Conservation (phyloP, 1,140 invertebrate species). For the Sipha flava region DNA sequence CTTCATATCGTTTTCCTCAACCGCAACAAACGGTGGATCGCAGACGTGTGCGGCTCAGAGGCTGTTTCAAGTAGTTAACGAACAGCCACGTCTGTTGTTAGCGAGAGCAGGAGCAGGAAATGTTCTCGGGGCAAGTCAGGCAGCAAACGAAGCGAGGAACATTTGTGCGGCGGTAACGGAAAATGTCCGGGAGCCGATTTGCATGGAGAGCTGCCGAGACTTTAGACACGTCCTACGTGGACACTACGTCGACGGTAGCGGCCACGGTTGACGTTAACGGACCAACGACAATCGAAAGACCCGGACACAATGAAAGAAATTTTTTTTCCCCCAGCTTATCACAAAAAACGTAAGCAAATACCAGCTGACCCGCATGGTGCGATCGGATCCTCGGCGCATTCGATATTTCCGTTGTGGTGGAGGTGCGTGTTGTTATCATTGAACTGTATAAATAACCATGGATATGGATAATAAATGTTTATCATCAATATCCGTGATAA, state of each 20-base stretch:
- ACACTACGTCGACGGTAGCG: background rate
- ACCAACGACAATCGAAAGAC: too few relatives aligned
- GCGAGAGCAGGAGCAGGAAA: too few relatives aligned
- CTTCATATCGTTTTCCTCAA: background rate
- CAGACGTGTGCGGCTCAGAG: background rate
- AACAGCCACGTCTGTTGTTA: too few relatives aligned
- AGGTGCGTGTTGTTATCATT: too few relatives aligned
- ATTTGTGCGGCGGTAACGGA: background rate
- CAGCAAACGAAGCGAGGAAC: background rate
- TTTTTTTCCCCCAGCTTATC: background rate
- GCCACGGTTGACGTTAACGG: background rate
- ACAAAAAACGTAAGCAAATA: constrained; percentile 4
- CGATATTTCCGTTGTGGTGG: too few relatives aligned
- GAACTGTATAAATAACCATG: too few relatives aligned
- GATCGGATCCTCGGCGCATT: too few relatives aligned
- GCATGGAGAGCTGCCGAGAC: background rate
- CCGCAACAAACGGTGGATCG: background rate
- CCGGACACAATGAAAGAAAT: background rate
- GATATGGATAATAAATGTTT: too few relatives aligned
- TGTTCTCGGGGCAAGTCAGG: too few relatives aligned
- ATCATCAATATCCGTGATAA: too few relatives aligned
- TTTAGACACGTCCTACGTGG: background rate
- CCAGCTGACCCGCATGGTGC: background rate
- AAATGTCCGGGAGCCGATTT: background rate
- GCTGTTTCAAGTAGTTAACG: too few relatives aligned